Conservation (phyloP, 2,888 invertebrate species). For the Ophion costatus region DNA sequence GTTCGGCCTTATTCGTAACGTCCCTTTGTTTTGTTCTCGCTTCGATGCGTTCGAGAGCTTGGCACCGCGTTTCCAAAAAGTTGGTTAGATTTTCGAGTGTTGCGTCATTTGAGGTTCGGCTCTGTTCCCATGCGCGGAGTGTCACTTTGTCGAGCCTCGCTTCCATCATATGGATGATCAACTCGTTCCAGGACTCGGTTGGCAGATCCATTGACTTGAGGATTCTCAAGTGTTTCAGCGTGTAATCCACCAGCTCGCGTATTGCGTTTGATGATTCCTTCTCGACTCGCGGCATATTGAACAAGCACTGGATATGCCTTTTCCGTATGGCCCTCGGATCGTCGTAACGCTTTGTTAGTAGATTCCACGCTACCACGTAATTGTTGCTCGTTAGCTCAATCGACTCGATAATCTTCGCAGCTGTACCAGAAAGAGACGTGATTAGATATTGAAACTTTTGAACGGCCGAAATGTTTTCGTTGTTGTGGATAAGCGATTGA, state of each 20-base stretch:
- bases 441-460: constrained; percentile 64
- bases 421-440: constrained; percentile 46
- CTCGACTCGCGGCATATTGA: constrained; percentile 50
- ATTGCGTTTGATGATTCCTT: constrained; percentile 61
- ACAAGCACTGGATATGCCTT: constrained; percentile 61
- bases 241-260: constrained; percentile 58
- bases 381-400: constrained; percentile 65
- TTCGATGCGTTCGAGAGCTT: neutral
- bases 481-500: constrained; percentile 3
- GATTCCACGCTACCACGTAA: constrained; percentile 54
- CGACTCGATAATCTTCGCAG: constrained; percentile 60
- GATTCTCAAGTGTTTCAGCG: constrained; percentile 60
- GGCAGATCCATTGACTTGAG: constrained; percentile 54
- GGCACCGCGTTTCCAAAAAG: neutral
- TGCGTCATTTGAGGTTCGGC: neutral
- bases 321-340: constrained; percentile 61
- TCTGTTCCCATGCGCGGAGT: constrained; percentile 60
- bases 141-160: constrained; percentile 59
- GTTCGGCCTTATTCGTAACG: neutral
- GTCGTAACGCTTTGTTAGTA: constrained; percentile 62
- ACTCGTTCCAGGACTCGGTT: constrained; percentile 61
- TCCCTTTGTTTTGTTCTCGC: constrained; percentile 11
- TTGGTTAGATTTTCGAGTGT: neutral
- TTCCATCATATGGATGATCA: constrained; percentile 62
- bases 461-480: constrained; percentile 14